Evolutionary conservation across 2,113 vertebrate genomes (phyloP), one percentile per base, ranked within the genome.

Genomic region (Brachypteracias leptosomus): DNA sequence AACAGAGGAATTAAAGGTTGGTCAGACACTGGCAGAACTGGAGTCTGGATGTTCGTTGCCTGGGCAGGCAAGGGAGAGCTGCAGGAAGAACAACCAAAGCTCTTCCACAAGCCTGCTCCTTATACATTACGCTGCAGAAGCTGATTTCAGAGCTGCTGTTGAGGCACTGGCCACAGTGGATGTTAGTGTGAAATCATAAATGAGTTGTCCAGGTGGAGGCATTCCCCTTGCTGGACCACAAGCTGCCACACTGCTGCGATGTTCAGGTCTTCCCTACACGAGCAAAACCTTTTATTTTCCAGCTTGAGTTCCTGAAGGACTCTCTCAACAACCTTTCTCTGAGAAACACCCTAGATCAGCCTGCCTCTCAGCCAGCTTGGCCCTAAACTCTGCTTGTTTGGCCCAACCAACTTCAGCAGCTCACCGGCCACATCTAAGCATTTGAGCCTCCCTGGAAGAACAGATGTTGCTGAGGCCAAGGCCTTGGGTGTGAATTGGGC

Each of bases 61-160:
- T 66, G n/a, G 35, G n/a, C 47, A 51, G 42, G 10, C 55, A 38
- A 74, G 25, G 44, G 51, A 7, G 51, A 59, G 42, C 63, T 10
- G 13, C 35, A 35, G 3, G 3, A 55, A 44, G n/a, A 54, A 28
- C 44, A 38, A 3, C 25, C 2, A 1, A 14, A 4, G 4, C 3
- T 3, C 13, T 71, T 7, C 70, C 29, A 4, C 14, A 24, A 76
- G 59, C 28, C 49, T 38, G 40, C 54, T 73, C 36, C 35, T 88
- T 42, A 26, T 7, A 1, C 0, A 0, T 13, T 11, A 5, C 11
- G 15, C 52, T 87, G 55, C 3, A 3, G 52, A 5, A 62, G 75
- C 71, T 36, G 82, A 35, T 73, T 70, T 44, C 31, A 35, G 59
- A 13, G 31, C 44, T 76, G 74, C 66, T 28, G 16, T 49, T 71